Conservation (phyloP, 2,888 invertebrate species). For the Lepidocyrtoides sp. region DNA sequence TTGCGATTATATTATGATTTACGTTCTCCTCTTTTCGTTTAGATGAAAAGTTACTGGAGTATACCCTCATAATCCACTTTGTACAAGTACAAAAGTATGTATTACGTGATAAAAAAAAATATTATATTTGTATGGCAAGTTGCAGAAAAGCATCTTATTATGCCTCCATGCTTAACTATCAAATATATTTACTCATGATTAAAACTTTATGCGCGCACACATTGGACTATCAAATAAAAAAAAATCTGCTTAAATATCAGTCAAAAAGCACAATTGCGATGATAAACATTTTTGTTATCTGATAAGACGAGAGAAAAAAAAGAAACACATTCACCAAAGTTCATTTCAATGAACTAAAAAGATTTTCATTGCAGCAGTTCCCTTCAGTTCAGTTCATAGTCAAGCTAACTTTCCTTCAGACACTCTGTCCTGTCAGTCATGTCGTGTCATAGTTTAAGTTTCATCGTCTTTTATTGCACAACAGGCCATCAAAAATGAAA, state of each 20-base stretch:
- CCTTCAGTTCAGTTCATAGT: conserved; percentile 16
- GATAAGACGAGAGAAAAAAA: conserved; percentile 6
- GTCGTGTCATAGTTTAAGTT: conserved; percentile 27
- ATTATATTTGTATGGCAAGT: no score
- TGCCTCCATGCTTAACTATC: background rate
- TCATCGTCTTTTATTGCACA: background rate
- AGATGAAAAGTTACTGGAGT: background rate
- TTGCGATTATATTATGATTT: conserved; percentile 39
- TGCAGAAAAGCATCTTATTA: background rate
- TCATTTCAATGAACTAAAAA: conserved; percentile 35
- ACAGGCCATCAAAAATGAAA: conserved; percentile 38
- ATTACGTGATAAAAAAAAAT: background rate
- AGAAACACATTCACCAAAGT: conserved; percentile 2
- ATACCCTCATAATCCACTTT: conserved; percentile 6
- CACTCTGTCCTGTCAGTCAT: background rate
- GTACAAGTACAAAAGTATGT: background rate
- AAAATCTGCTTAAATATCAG: conserved; percentile 36
- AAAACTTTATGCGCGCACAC: background rate
- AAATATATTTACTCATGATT: background rate
- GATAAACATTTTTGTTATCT: conserved; percentile 33
- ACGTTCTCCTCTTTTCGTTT: background rate
- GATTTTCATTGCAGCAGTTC: background rate
- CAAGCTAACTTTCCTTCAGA: background rate
- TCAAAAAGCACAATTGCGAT: conserved; percentile 43
- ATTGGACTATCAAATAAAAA: background rate